Percentiles rank a stretch among this genome's conserved stretches.
Evolutionary conservation across 2,888 invertebrate genomes (phyloP).

Genomic region (Thymelicus acteon): DNA sequence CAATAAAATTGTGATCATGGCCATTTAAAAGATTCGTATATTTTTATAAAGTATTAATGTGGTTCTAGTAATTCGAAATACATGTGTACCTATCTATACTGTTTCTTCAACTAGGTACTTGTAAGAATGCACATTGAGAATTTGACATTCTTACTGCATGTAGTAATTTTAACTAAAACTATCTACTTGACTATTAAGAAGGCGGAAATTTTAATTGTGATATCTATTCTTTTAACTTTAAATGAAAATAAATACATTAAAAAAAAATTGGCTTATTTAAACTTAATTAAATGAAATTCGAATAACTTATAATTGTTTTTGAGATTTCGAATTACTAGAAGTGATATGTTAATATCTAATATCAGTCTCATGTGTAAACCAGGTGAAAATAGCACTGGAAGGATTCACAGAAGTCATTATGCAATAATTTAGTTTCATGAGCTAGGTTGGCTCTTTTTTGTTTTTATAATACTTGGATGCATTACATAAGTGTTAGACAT

Average conservation of each 20-base stretch:
- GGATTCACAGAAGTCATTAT: conserved; percentile 68
- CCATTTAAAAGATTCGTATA: not conserved
- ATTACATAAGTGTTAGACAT: conserved; percentile 90
- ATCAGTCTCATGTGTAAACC: conserved; percentile 71
- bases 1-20: not conserved
- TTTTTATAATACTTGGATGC: conserved; percentile 77
- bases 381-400: conserved; percentile 81
- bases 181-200: conserved; percentile 5
- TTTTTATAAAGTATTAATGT: not conserved
- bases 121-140: not conserved
- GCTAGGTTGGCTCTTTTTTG: conserved; percentile 75
- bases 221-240: not conserved
- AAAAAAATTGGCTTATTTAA: not conserved
- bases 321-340: conserved; percentile 41
- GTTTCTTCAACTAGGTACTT: not conserved
- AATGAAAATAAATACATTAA: conserved; percentile 1
- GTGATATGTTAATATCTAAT: conserved; percentile 46
- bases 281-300: not conserved
- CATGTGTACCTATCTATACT: not conserved
- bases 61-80: conserved; percentile 7
- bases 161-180: conserved; percentile 4
- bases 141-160: conserved; percentile 2
- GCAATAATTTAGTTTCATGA: conserved; percentile 63
- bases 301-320: conserved; percentile 9
- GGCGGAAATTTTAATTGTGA: conserved; percentile 12